These are phyloP conservation scores for Nannospalax galili DNA, from an alignment of 2,113 vertebrate species.

Conservation along the genomic window DNA sequence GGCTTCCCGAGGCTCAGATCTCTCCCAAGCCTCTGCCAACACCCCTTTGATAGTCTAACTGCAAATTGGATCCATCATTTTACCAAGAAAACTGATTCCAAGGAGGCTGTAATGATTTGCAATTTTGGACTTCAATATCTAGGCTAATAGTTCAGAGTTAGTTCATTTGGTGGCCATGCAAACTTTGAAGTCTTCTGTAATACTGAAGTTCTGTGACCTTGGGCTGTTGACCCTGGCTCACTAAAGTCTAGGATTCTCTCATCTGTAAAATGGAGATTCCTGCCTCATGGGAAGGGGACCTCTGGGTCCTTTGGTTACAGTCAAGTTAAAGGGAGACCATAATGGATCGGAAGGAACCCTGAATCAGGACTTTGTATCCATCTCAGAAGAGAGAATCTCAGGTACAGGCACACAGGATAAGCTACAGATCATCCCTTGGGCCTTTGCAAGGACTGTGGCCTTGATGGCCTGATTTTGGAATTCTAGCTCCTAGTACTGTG, in stretches of 20 bases:
- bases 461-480: neutral
- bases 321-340: neutral
- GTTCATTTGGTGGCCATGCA: accelerated
- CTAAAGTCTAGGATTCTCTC: neutral
- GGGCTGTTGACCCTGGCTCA: neutral
- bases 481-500: neutral
- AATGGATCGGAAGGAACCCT: too few relatives aligned
- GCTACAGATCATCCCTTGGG: accelerated
- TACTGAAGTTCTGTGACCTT: accelerated
- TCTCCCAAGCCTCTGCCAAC: neutral
- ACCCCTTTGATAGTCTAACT: neutral
- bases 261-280: neutral
- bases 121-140: neutral
- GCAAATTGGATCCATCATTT: neutral
- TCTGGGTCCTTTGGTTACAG: neutral
- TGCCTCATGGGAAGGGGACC: neutral
- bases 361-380: neutral
- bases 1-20: neutral
- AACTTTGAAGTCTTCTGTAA: accelerated
- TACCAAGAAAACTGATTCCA: neutral
- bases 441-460: accelerated
- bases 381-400: neutral
- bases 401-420: neutral
- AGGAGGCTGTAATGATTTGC: accelerated
- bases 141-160: accelerated